Base-by-base conservation (phyloP, 2,888 invertebrate species). In the Idaea dimidiata region DNA sequence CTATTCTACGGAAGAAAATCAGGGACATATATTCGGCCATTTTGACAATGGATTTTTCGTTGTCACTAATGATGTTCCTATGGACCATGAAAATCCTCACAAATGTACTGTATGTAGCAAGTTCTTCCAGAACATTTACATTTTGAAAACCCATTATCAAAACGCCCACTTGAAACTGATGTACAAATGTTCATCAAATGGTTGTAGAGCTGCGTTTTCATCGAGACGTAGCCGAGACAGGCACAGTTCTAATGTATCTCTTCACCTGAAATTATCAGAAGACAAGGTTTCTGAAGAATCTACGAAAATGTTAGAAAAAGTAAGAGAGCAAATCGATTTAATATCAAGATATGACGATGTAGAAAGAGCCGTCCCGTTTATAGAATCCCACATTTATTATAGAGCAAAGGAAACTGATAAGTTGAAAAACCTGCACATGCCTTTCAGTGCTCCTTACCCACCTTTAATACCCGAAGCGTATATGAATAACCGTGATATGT, bases 181-280 rank as follows among this genome's bases (percentile, higher is more conserved):
- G 96, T 98, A 98, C 88, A 97, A 97, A 82, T 99, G 99, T 89
- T 97, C 96, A 78, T 96, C 98, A 31, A 98, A 98, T 71, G 98
- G 98, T 0, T 99, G 99, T 84, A 97, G 97, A 87, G 98, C 98
- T 0, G 97, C 98, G 0, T 99, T 99, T 84, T 97, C 98, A 6
- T 98, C 98, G 0, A 98, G 98, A 82, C 93, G 98, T 63, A 97
- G 97, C 78, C 95, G 98, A 74, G 99, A 99, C 79, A 94, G 98
- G 1, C 99, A 99, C 86, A 97, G 97, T 80, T 95, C 97, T 17
- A 99, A 99, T 82, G 93, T 97, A 62, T 98, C 97, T 82, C 93
- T 99, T 54, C 99, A 99, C 81, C 94, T 97, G 71, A 98, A 98
- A 85, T 93, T 99, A 62, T 96, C 96, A 2, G 94, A 94, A 56